phyloP scores from a whole-genome alignment of 1,140 invertebrate genomes.

The Atta texana region DNA sequence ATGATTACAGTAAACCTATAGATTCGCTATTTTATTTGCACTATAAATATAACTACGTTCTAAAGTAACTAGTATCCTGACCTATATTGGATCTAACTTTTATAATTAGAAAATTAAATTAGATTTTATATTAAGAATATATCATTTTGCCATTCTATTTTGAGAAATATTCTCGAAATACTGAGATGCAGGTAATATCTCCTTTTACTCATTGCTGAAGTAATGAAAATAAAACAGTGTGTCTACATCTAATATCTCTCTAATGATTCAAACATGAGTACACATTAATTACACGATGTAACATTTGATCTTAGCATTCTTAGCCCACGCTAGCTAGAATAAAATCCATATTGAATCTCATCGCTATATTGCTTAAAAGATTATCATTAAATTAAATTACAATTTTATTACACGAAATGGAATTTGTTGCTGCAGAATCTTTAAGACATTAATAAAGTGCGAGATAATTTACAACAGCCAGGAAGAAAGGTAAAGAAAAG shows the following conservation, averaged over 20 bases:
- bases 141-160: constrained; percentile 14
- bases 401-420: background rate
- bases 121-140: background rate
- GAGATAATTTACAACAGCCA: constrained; percentile 50
- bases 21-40: background rate
- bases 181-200: background rate
- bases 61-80: background rate
- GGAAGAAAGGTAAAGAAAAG: constrained; percentile 13
- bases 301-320: background rate
- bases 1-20: background rate
- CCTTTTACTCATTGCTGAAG: background rate
- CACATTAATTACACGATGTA: constrained; percentile 43
- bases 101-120: constrained; percentile 37
- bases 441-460: constrained; percentile 24
- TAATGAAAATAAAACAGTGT: background rate
- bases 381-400: background rate
- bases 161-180: background rate
- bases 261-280: background rate
- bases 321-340: background rate
- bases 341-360: constrained; percentile 2
- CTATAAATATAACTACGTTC: background rate
- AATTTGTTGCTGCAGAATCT: constrained; percentile 38
- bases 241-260: constrained; percentile 5
- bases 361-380: background rate
- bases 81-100: background rate